phyloP scores from a whole-genome alignment of 2,113 vertebrate genomes.

The Carassius gibelio region DNA sequence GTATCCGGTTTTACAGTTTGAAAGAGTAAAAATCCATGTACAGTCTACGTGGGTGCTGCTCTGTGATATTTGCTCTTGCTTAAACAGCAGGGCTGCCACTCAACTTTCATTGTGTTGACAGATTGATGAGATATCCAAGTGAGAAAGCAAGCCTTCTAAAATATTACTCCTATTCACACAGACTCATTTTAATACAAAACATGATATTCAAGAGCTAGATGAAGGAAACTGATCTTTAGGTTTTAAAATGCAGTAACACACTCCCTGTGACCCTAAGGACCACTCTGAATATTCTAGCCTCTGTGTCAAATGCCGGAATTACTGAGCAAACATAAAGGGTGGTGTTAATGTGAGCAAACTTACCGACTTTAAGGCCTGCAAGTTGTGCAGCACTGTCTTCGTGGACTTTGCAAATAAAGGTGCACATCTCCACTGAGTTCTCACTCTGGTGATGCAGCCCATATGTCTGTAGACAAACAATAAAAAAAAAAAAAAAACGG shows the following conservation, averaged over 20 bases:
- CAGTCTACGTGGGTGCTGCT: constrained; percentile 50
- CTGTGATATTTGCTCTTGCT: constrained; percentile 60
- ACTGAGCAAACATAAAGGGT: constrained; percentile 5
- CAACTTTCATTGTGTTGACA: constrained; percentile 49
- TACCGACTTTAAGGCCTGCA: constrained; percentile 89
- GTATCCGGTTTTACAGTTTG: constrained; percentile 18
- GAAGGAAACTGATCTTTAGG: not conserved
- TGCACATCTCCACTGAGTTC: constrained; percentile 94
- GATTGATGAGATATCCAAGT: constrained; percentile 26
- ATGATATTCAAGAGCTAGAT: not conserved
- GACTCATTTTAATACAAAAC: constrained; percentile 12
- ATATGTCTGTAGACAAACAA: constrained; percentile 81
- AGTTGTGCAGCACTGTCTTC: constrained; percentile 85
- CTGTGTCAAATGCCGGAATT: constrained; percentile 36
- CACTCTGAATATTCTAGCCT: constrained; percentile 17
- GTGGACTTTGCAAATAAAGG: constrained; percentile 92
- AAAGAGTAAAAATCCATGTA: constrained; percentile 30
- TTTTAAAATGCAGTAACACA: not conserved
- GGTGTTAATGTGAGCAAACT: constrained; percentile 60
- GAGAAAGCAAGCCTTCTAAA: constrained; percentile 46
- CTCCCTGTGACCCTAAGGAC: constrained; percentile 3
- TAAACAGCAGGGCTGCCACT: constrained; percentile 41
- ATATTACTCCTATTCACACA: not conserved
- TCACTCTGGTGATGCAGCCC: constrained; percentile 91
- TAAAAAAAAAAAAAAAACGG: not conserved